Percentiles rank a stretch among this genome's conserved stretches.
phyloP scores from a whole-genome alignment of 2,113 vertebrate genomes.

The Poecile atricapillus region DNA sequence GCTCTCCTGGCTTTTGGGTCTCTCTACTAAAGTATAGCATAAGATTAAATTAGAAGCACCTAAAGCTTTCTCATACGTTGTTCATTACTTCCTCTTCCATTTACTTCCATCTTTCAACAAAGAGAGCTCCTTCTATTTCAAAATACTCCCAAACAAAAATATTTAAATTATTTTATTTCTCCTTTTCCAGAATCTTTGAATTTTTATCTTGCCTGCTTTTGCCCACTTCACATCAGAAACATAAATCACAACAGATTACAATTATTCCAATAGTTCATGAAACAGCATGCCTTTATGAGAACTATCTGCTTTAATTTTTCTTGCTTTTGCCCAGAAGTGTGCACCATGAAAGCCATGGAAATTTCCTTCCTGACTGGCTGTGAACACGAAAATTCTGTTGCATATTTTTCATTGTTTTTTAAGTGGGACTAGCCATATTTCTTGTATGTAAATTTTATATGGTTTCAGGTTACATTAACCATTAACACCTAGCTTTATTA shows the following conservation, averaged over 20 bases:
- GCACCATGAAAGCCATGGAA: background rate
- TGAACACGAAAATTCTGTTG: background rate
- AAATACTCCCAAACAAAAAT: background rate
- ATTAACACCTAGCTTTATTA: background rate
- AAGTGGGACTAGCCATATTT: background rate
- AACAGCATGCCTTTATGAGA: background rate
- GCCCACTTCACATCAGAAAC: background rate
- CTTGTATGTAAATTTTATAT: background rate
- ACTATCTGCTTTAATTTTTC: background rate
- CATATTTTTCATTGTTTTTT: background rate
- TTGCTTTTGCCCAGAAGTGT: background rate
- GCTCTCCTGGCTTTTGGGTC: background rate
- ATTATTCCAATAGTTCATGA: background rate
- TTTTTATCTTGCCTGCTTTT: background rate
- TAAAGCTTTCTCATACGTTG: background rate
- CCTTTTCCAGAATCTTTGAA: background rate
- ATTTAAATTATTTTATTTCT: background rate
- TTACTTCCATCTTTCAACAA: background rate
- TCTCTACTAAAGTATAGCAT: background rate
- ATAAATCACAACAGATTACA: background rate
- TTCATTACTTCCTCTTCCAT: background rate
- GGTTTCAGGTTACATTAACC: background rate
- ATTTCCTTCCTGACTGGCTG: background rate
- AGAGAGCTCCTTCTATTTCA: background rate
- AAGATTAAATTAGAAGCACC: background rate